Evolutionary conservation across 2,888 invertebrate species (phyloP), one percentile per base, ranked within the genome.

Genomic region (Caradrina kadenii): DNA sequence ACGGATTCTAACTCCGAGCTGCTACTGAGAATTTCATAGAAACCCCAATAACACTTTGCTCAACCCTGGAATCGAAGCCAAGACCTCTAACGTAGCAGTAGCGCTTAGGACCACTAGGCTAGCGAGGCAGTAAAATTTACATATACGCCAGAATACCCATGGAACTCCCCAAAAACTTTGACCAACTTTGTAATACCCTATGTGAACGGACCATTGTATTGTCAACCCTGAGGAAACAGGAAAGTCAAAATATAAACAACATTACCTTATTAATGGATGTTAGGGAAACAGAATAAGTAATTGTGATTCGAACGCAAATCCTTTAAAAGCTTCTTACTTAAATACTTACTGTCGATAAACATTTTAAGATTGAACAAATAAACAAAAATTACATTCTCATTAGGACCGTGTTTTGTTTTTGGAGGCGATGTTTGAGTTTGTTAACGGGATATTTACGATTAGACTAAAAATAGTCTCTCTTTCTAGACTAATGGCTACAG

Each of bases 301-400:
- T 91, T 91, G 90, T 91, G 92, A 90, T 92, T 91, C 73, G 76
- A 85, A 84, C 86, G 71, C 72, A 85, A 90, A 89, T 88, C 83
- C 83, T 84, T 86, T 91, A 90, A 91, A 92, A 91, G 92, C 91
- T 92, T 91, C 73, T 90, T 85, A 87, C 88, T 89, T 90, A 87
- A 90, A 89, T 89, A 87, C 76, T 90, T 81, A 71, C 31, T 88
- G 85, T 86, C 84, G 86, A 88, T 88, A 90, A 91, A 92, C 88
- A 88, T 88, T 86, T 81, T 78, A 85, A 86, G 80, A 80, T 70
- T 72, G 70, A 86, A 86, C 76, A 90, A 91, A 91, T 88, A 92
- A 89, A 89, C 87, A 88, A 87, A 89, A 88, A 81, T 54, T 19
- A 19, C 7, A 86, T 86, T 85, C 88, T 89, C 87, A 90, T 91